Evolutionary conservation across 2,113 vertebrate genomes (phyloP).

Genomic region (Lontra canadensis): DNA sequence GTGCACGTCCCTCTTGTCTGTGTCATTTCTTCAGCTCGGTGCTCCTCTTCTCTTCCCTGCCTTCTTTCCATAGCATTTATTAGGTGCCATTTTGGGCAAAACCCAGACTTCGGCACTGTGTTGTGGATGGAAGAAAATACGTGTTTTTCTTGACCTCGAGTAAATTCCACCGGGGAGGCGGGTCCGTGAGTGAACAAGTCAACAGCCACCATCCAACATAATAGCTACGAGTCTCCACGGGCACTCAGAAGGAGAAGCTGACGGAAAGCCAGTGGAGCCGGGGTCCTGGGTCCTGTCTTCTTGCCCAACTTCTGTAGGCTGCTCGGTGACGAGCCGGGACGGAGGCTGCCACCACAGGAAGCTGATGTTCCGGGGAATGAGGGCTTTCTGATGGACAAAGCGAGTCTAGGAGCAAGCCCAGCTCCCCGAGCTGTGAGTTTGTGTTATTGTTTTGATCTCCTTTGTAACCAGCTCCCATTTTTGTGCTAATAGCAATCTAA

Average conservation of each 20-base stretch:
- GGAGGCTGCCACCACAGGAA: not conserved
- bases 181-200: no score
- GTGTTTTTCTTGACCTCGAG: not conserved
- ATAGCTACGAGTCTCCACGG: rapidly evolving
- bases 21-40: rapidly evolving
- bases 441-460: not conserved
- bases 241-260: not conserved
- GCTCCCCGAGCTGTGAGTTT: rapidly evolving
- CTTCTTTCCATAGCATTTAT: no score
- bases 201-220: no score
- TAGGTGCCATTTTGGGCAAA: not conserved
- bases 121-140: not conserved
- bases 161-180: not conserved
- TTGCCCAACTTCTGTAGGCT: rapidly evolving
- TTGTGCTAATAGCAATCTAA: not conserved
- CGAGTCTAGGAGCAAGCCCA: not conserved
- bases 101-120: rapidly evolving
- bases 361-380: rapidly evolving
- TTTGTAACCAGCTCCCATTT: not conserved
- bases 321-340: not conserved
- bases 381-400: not conserved
- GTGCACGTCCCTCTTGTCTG: not conserved
- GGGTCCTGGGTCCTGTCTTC: rapidly evolving
- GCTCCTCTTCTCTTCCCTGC: not conserved
- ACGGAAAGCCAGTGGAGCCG: rapidly evolving